A percentile compares a stretch with the other conserved stretches of the same genome.
phyloP scores from a whole-genome alignment of 2,888 invertebrate species.

The Pyrrhosoma nymphula region DNA sequence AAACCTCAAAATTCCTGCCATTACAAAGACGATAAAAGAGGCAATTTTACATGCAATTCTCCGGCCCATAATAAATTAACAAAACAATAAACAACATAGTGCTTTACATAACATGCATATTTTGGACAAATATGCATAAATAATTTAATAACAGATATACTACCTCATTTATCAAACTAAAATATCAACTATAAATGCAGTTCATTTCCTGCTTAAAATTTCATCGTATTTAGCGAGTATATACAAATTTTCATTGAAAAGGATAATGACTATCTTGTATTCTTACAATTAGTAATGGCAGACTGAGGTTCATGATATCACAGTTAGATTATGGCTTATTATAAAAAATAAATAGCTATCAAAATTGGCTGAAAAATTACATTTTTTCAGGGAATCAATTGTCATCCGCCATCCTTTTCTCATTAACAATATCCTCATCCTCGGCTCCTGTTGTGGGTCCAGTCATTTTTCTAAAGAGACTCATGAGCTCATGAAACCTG shows the following conservation, averaged over 20 bases:
- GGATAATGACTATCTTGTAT: neutral
- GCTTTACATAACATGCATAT: neutral
- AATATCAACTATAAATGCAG: neutral
- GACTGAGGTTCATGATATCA: slow-evolving; percentile 32
- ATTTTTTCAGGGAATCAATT: neutral
- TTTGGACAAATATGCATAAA: neutral
- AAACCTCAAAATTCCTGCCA: neutral
- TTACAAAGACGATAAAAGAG: neutral
- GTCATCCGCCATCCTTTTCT: neutral
- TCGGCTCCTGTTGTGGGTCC: neutral
- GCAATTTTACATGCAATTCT: neutral
- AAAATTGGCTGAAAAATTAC: neutral
- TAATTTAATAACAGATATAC: neutral
- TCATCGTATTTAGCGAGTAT: neutral
- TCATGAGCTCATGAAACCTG: slow-evolving; percentile 57
- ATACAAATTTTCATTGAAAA: neutral
- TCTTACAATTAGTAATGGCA: neutral
- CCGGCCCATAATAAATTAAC: neutral
- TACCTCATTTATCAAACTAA: neutral
- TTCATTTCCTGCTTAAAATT: neutral
- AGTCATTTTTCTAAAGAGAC: slow-evolving; percentile 61
- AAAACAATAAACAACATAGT: neutral
- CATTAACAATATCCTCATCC: neutral
- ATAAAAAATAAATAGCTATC: slow-evolving; percentile 49
- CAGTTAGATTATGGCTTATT: slow-evolving; percentile 42